Evolutionary conservation across 1,140 invertebrate species (phyloP), one percentile per base, ranked within the genome.

Genomic region (Nymphalis io): DNA sequence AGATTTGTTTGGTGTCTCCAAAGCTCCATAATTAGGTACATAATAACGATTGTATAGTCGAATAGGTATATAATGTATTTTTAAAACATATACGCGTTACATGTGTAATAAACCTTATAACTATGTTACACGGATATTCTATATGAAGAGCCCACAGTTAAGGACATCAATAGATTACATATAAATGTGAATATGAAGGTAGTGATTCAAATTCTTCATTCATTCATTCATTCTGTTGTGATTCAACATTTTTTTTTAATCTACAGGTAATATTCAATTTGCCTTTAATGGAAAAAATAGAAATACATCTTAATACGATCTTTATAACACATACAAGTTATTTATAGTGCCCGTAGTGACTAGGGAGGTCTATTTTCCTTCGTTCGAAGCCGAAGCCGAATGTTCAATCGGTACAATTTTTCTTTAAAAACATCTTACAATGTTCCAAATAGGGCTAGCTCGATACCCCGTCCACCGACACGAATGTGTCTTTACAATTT

Each of bases 1-100:
- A 88, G 85, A 85, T 80, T 81, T 81, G 69, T 81, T 86, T 87
- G 85, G 84, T 87, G 83, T 87, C 80, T 73, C 75, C 75, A 76
- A 87, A 70, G 68, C 68, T 70, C 68, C 55, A 70, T 59, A 39
- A 62, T 33, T 20, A 51, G 46, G 46, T 21, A 63, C 33, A 39
- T 38, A 61, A 61, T 42, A 62, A 27, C 46, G 44, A 46, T 60
- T 40, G 60, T 62, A 51, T 16, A 51, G 27, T 62, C 27, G 27
- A 33, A 8, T 33, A 62, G n/a, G 44, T 23, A 23, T 23, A 38
- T 62, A 62, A 33, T 27, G 38, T 16, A 51, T 5, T 15, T 53
- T 51, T 38, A 11, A 59, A 38, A 53, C 33, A 27, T 51, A 15
- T 53, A 18, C 6, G 42, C 20, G 48, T 48, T 61, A 48, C 8